Base-by-base conservation (phyloP, 2,113 vertebrate genomes). In the Pachypanchax playfairii region DNA sequence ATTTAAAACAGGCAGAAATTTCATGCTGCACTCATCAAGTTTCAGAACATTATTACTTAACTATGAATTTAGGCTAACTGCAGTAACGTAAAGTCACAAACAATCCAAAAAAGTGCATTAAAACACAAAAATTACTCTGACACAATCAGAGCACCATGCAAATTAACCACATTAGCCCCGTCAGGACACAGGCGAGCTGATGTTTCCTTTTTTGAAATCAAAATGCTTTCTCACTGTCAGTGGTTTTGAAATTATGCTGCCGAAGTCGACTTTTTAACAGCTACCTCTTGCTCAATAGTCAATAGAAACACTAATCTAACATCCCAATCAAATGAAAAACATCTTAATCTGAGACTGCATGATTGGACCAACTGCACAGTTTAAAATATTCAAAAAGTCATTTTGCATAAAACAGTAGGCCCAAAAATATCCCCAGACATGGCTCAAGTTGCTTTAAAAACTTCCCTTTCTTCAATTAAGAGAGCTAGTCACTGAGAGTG, bases 41-140 rank as follows among this genome's bases (percentile, higher is more conserved):
- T 70, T 31, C 55, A 38, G 72, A 79, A 67, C 47, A 63, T 80
- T 68, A 60, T 57, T 54, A 73, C 52, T 75, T 48, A 61, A 79
- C 61, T 78, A 85, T 84, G 51, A 62, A 61, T 63, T 62, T 72
- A 86, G 69, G 74, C 76, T 57, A 85, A 88, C 73, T 75, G 83
- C 62, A 84, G 55, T 66, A 77, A 84, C 52, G 49, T 80, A 78
- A 31, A 79, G 61, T 64, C 52, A 71, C 28, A 65, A 54, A 86
- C 29, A 56, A 56, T 62, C 28, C 11, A 39, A 53, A 77, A 83
- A 89, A 85, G 82, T 90, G 86, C 85, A 88, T 85, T 88, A 77
- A 64, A 78, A 88, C 66, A 85, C 52, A 21, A 85, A 73, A 66
- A 65, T 63, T 64, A 82, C 50, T 69, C 69, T 59, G 54, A 82